Conservation (phyloP, 2,113 vertebrate species). For the Hemibagrus wyckioides region DNA sequence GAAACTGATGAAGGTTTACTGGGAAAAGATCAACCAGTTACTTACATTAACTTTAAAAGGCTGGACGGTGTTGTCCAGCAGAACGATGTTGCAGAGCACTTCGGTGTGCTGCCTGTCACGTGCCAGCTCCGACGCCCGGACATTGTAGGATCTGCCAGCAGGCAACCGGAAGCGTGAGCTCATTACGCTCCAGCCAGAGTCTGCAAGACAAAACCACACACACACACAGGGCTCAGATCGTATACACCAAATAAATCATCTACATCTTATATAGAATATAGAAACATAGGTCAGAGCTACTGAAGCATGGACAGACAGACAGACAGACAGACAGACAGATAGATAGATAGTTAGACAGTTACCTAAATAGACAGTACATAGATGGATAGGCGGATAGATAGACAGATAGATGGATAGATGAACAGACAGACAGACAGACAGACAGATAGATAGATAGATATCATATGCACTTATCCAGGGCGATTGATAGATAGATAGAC, state of each 20-base stretch:
- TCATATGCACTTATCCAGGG: too few species aligned
- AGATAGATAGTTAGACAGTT: too few species aligned
- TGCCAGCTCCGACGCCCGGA: slow-evolving; percentile 98
- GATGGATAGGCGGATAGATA: not conserved
- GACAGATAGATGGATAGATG: too few species aligned
- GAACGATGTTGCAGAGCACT: slow-evolving; percentile 94
- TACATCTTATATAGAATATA: not conserved
- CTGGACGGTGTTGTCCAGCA: slow-evolving; percentile 96
- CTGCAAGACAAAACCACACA: slow-evolving; percentile 67
- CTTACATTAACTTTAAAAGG: slow-evolving; percentile 95
- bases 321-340: too few species aligned
- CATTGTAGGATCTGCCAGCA: slow-evolving; percentile 99
- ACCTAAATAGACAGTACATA: too few species aligned
- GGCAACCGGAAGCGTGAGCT: slow-evolving; percentile 99
- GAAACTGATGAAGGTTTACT: not conserved
- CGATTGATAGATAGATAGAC: too few species aligned
- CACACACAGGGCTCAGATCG: not conserved
- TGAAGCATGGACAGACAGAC: not conserved
- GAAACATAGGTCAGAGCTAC: not conserved
- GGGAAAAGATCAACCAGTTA: slow-evolving; percentile 44
- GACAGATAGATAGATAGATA: too few species aligned
- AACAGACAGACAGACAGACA: too few species aligned
- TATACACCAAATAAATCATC: not conserved
- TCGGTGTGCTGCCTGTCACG: slow-evolving; percentile 97
- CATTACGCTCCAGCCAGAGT: slow-evolving; percentile 97